Conservation (phyloP, 2,797 vertebrate species). For the Syngnathus rostellatus region DNA sequence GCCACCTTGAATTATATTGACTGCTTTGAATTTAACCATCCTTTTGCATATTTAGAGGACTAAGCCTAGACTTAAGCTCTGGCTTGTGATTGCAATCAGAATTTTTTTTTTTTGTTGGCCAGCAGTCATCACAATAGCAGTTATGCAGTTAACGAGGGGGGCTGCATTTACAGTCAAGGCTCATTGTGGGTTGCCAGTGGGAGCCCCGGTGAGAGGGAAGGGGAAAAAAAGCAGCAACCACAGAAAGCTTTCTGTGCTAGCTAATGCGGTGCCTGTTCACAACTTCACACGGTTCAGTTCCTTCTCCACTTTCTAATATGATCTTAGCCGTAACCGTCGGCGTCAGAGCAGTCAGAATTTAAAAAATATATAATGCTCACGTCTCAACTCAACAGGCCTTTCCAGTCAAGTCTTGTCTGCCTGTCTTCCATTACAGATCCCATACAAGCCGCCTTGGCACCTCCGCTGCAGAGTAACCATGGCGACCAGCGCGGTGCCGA, state of each 20-base stretch:
- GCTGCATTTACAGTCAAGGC: constrained; percentile 10
- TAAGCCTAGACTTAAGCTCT: background rate
- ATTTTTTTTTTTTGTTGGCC: background rate
- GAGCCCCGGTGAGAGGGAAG: background rate
- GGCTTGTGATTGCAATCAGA: background rate
- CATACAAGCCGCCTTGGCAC: constrained; percentile 40
- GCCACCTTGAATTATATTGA: background rate
- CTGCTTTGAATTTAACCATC: background rate
- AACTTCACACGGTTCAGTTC: background rate
- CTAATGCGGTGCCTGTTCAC: background rate
- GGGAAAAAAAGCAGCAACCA: background rate
- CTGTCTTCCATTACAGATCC: constrained; percentile 23
- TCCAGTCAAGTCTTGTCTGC: background rate
- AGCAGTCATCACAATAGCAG: constrained; percentile 1
- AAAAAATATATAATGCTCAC: too few relatives aligned
- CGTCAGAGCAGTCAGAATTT: background rate
- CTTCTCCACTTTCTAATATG: background rate
- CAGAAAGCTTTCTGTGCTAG: constrained; percentile 5
- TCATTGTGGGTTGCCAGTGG: constrained; percentile 8
- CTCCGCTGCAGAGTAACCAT: constrained; percentile 64
- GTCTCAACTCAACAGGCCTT: background rate
- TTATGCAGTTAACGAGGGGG: background rate
- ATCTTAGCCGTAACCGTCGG: background rate
- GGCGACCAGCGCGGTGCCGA: constrained; percentile 93
- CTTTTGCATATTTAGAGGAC: background rate